These are phyloP conservation scores for Venusia cambrica DNA, from an alignment of 2,888 invertebrate species.

Conservation along the genomic window DNA sequence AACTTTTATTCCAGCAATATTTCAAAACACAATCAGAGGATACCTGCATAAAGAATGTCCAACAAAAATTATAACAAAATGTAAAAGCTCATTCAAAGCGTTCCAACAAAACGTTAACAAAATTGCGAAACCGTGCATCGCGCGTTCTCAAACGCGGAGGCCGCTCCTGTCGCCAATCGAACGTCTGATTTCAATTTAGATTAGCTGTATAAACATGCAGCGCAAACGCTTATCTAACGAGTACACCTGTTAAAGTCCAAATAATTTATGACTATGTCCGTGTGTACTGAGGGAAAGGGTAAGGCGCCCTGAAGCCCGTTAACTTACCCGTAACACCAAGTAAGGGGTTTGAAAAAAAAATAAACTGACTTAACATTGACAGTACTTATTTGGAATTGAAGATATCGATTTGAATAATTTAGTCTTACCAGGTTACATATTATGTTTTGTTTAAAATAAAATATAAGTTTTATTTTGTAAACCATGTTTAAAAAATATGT, in stretches of 20 bases:
- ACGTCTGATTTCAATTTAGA: conserved; percentile 79
- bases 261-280: conserved; percentile 66
- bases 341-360: no score
- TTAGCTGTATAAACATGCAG: conserved; percentile 71
- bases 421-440: no score
- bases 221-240: conserved; percentile 74
- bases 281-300: conserved; percentile 33
- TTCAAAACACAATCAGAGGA: no score
- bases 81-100: background rate
- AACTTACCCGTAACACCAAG: no score
- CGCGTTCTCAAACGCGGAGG: conserved; percentile 46
- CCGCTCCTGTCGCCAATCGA: conserved; percentile 74
- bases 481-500: no score
- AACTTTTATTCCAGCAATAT: no score
- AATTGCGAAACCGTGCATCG: conserved; percentile 31
- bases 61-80: background rate
- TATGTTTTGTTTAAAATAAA: no score
- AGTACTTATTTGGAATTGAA: no score
- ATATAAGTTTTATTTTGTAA: no score
- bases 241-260: conserved; percentile 76
- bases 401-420: no score
- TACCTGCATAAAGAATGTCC: no score
- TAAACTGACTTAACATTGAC: no score
- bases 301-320: background rate
- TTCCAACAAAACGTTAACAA: conserved; percentile 13